Conservation (phyloP, 1,140 invertebrate species). For the Drosophila kanapiae region DNA sequence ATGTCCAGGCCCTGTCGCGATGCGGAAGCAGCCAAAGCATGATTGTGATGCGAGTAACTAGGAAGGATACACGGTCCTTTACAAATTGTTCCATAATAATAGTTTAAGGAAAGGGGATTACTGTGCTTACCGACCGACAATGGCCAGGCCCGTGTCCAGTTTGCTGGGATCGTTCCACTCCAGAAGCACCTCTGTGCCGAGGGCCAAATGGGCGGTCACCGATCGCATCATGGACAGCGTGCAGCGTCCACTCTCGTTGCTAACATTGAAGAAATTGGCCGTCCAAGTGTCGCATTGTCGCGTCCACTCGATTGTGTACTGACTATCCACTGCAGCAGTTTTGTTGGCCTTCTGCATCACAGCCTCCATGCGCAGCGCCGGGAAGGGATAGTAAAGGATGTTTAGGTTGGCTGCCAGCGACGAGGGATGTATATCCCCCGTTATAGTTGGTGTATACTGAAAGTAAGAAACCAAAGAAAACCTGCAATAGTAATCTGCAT, state of each 20-base stretch:
- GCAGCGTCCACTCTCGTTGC: slow-evolving; percentile 68
- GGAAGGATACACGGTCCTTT: too few species aligned
- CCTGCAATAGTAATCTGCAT: neutral
- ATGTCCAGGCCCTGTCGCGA: slow-evolving; percentile 75
- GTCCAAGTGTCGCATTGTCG: slow-evolving; percentile 71
- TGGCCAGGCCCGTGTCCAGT: slow-evolving; percentile 54
- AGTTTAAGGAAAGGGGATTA: too few species aligned
- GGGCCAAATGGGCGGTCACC: slow-evolving; percentile 62
- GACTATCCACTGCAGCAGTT: slow-evolving; percentile 52
- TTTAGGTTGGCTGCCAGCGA: slow-evolving; percentile 75
- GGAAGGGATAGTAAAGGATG: slow-evolving; percentile 76
- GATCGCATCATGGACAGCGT: slow-evolving; percentile 76
- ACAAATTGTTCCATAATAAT: too few species aligned
- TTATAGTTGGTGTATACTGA: slow-evolving; percentile 76
- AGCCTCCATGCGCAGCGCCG: slow-evolving; percentile 70
- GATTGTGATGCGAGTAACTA: slow-evolving; percentile 63
- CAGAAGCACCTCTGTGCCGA: slow-evolving; percentile 71
- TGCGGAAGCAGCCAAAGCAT: slow-evolving; percentile 65
- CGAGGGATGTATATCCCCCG: slow-evolving; percentile 78
- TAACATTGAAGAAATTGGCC: slow-evolving; percentile 72
- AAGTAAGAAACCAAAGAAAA: neutral
- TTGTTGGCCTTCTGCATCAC: slow-evolving; percentile 60
- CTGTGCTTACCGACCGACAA: slow-evolving; percentile 62
- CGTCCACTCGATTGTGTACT: slow-evolving; percentile 71
- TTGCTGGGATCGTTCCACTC: slow-evolving; percentile 74